Conservation (phyloP, 2,797 vertebrate genomes). For the Apogon hyalosoma region DNA sequence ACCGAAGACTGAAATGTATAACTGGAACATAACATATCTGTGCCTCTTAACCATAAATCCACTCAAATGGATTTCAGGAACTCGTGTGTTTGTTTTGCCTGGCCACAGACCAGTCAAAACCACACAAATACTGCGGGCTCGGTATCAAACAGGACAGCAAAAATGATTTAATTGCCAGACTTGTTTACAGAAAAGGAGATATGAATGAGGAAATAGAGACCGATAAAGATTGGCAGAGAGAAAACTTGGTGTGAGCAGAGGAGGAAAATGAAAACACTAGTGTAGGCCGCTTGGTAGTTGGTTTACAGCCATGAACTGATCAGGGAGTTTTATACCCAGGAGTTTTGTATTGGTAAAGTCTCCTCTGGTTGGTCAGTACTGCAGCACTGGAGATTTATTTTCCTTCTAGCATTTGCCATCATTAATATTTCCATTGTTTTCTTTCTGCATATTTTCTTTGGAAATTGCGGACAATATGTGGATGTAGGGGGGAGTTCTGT, state of each 20-base stretch:
- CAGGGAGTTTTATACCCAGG: slow-evolving; percentile 10
- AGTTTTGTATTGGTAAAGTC: slow-evolving; percentile 28
- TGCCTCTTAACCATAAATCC: not conserved
- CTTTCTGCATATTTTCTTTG: slow-evolving; percentile 41
- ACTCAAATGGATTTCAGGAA: slow-evolving; percentile 29
- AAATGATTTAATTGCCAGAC: slow-evolving; percentile 58
- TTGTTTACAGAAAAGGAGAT: slow-evolving; percentile 38
- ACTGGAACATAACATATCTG: not conserved
- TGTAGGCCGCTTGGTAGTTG: slow-evolving; percentile 17
- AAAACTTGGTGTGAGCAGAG: slow-evolving; percentile 20
- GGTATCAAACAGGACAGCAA: slow-evolving; percentile 50
- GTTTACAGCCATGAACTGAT: slow-evolving; percentile 28
- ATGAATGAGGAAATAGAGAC: slow-evolving; percentile 26
- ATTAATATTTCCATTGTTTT: slow-evolving; percentile 60
- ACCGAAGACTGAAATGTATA: slow-evolving; percentile 3
- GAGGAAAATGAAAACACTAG: not conserved
- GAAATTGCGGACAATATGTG: slow-evolving; percentile 7
- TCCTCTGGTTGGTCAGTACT: slow-evolving; percentile 21
- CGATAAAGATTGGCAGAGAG: slow-evolving; percentile 6
- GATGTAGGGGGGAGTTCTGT: slow-evolving; percentile 12
- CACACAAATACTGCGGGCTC: slow-evolving; percentile 13
- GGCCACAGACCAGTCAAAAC: slow-evolving; percentile 46
- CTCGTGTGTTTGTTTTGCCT: slow-evolving; percentile 55
- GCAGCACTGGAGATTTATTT: slow-evolving; percentile 3
- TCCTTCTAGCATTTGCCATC: slow-evolving; percentile 29